These are phyloP conservation scores for Germaria angustata DNA, from an alignment of 2,888 invertebrate species.

Conservation along the genomic window DNA sequence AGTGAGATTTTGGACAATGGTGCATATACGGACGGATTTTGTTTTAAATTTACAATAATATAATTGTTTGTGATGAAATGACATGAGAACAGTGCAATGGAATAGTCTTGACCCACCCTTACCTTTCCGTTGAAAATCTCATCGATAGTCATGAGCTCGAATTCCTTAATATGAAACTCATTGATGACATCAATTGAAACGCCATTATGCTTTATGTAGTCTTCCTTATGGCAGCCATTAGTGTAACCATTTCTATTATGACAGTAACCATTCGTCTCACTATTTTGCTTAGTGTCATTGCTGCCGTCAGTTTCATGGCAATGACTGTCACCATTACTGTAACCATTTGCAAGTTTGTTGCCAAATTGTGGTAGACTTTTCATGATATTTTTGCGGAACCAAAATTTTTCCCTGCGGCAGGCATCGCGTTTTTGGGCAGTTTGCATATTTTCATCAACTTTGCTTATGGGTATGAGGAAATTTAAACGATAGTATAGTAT, in stretches of 20 bases:
- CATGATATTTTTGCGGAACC: slow-evolving; percentile 92
- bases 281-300: not conserved
- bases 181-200: slow-evolving; percentile 24
- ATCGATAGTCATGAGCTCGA: slow-evolving; percentile 92
- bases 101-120: not conserved
- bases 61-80: no score
- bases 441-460: slow-evolving; percentile 98
- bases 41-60: no score
- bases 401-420: slow-evolving; percentile 90
- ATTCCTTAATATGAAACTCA: slow-evolving; percentile 77
- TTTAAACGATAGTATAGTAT: slow-evolving; percentile 97
- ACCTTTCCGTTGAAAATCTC: slow-evolving; percentile 96
- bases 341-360: slow-evolving; percentile 13
- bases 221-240: slow-evolving; percentile 47
- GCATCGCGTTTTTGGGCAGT: slow-evolving; percentile 96
- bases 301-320: not conserved
- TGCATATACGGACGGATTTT: no score
- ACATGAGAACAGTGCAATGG: no score
- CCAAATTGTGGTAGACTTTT: slow-evolving; percentile 69
- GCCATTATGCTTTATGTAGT: slow-evolving; percentile 34
- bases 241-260: slow-evolving; percentile 66
- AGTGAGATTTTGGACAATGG: no score
- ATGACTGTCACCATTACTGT: slow-evolving; percentile 4
- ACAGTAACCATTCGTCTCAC: not conserved
- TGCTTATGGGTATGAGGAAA: slow-evolving; percentile 98